Base-by-base conservation (phyloP, 2,113 vertebrate genomes). In the Notarius lentiginosus region DNA sequence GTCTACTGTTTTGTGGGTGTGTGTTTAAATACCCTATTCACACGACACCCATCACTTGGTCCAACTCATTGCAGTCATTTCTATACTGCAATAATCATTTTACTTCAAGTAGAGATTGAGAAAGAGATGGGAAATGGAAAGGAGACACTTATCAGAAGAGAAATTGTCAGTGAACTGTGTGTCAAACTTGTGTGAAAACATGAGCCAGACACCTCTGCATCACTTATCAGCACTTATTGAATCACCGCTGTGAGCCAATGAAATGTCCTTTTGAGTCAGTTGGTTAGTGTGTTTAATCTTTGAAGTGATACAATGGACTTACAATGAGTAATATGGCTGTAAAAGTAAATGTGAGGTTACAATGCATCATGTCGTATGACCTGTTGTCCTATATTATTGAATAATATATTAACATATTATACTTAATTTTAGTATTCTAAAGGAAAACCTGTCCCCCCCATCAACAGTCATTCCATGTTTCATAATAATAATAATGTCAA, bases 241-340 rank as follows among this genome's bases (percentile, higher is more conserved):
- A 82, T 55, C n/a, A 66, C 47, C 41, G 34, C 27, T 70, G 63
- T 24, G 22, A 85, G 60, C 84, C n/a, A 83, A 66, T 70, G 5
- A 51, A 79, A 60, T n/a, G 18, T 86, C 18, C 30, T 58, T 73
- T 70, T 41, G 53, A 3, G 65, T 73, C 70, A 47, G 2, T 60
- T 41, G 82, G 60, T 83, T 11, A 80, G 8, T 80, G 17, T 56
- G 73, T 83, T 82, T 73, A 84, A 84, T 65, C 68, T 60, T 60
- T 27, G 5, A 53, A 79, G 79, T 18, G 18, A 83, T 66, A 86
- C 24, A 7, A 18, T 73, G 70, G 34, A 1, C 47, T 72, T 41
- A 72, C 20, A 22, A 8, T 47, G 8, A 47, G 0, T 73, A 47
- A 47, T 47, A 11, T 73, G 34, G 15, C 70, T 73, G 6, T 47